Evolutionary conservation across 2,888 invertebrate genomes (phyloP).

Genomic region (Bimastos eiseni): DNA sequence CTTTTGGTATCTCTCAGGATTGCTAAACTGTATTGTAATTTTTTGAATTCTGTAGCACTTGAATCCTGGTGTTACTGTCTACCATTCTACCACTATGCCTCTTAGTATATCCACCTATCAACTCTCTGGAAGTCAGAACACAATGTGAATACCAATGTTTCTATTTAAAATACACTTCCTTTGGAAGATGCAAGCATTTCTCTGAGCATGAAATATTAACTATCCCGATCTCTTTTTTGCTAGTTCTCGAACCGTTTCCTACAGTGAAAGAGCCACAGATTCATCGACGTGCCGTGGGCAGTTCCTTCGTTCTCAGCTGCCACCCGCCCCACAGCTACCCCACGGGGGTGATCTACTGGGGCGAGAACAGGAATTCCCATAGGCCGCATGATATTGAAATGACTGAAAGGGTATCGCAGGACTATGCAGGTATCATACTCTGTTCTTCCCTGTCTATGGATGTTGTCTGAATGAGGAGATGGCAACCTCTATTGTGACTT

Average conservation of each 20-base stretch:
- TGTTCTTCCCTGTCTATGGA: not conserved
- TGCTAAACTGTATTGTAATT: too few species aligned
- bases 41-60: not conserved
- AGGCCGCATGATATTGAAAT: slow-evolving; percentile 31
- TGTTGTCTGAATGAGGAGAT: too few species aligned
- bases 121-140: not conserved
- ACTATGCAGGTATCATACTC: slow-evolving; percentile 39
- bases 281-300: slow-evolving; percentile 36
- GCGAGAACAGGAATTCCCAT: slow-evolving; percentile 26
- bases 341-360: slow-evolving; percentile 41
- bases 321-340: slow-evolving; percentile 42
- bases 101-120: not conserved
- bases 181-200: not conserved
- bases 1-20: too few species aligned
- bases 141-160: too few species aligned
- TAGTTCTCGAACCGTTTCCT: slow-evolving; percentile 35
- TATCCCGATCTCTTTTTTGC: not conserved
- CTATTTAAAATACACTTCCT: not conserved
- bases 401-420: slow-evolving; percentile 36
- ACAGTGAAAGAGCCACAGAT: slow-evolving; percentile 32
- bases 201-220: not conserved
- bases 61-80: not conserved
- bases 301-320: slow-evolving; percentile 36
- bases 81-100: not conserved
- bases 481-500: too few species aligned